phyloP scores from a whole-genome alignment of 2,797 vertebrate species.

The Mycteria americana region DNA sequence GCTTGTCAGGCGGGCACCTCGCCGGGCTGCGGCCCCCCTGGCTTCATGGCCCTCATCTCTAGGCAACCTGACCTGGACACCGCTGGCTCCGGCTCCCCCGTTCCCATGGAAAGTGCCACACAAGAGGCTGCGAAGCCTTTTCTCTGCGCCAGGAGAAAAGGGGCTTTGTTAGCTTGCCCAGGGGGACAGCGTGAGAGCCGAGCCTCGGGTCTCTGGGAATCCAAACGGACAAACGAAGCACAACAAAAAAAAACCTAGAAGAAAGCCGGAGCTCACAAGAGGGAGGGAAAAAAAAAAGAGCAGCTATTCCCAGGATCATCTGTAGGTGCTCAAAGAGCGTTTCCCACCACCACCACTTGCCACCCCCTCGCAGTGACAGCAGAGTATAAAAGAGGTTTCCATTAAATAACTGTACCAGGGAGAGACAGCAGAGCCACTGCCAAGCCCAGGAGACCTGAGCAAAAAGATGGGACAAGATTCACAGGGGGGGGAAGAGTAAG shows the following conservation, averaged over 20 bases:
- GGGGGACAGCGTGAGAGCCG: slow-evolving; percentile 87
- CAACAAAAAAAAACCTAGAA: slow-evolving; percentile 56
- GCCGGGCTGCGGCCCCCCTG: slow-evolving; percentile 35
- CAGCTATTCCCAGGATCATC: slow-evolving; percentile 71
- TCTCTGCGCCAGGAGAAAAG: slow-evolving; percentile 89
- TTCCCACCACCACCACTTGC: neutral
- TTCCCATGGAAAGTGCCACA: slow-evolving; percentile 92
- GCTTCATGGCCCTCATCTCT: slow-evolving; percentile 79
- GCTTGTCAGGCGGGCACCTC: slow-evolving; percentile 53
- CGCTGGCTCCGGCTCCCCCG: slow-evolving; percentile 73
- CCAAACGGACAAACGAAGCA: slow-evolving; percentile 80
- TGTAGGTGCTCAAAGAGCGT: slow-evolving; percentile 52
- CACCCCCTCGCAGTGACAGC: neutral
- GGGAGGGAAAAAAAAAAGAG: neutral
- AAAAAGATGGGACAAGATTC: neutral
- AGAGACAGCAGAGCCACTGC: neutral
- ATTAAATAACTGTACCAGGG: neutral
- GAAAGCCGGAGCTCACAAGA: slow-evolving; percentile 57
- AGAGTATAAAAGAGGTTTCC: slow-evolving; percentile 22
- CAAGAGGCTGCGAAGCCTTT: slow-evolving; percentile 86
- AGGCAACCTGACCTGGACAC: slow-evolving; percentile 87
- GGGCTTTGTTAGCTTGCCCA: slow-evolving; percentile 95
- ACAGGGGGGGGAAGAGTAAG: neutral
- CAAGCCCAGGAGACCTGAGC: neutral
- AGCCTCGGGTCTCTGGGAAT: slow-evolving; percentile 84